Evolutionary conservation across 2,113 vertebrate genomes (phyloP).

Genomic region (Turdus rufiventris): DNA sequence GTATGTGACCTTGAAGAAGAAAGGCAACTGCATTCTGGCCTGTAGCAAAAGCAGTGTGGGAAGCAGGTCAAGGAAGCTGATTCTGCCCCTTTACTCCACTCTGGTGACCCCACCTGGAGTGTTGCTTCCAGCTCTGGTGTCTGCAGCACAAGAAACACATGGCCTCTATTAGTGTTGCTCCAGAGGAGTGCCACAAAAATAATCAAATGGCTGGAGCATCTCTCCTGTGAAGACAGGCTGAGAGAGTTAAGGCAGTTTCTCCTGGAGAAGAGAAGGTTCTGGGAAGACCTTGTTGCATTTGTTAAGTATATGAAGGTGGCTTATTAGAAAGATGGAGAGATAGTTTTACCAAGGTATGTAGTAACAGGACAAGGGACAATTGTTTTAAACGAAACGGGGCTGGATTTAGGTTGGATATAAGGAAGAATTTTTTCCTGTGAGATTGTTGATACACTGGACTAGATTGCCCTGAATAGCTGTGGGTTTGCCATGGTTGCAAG

Average conservation of each 20-base stretch:
- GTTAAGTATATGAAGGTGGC: not conserved
- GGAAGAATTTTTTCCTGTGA: not conserved
- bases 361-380: not conserved
- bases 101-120: not conserved
- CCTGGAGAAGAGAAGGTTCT: not conserved
- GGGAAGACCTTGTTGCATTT: not conserved
- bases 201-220: not conserved
- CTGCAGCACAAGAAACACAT: not conserved
- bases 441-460: not conserved
- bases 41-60: fast-evolving
- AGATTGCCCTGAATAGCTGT: not conserved
- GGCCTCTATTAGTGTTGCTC: fast-evolving
- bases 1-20: not conserved
- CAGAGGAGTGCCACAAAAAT: not conserved
- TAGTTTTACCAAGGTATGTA: not conserved
- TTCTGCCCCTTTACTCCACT: fast-evolving
- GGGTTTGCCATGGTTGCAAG: fast-evolving
- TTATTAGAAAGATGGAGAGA: not conserved
- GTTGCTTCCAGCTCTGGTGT: not conserved
- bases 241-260: not conserved
- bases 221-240: not conserved
- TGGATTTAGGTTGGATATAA: not conserved
- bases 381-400: not conserved
- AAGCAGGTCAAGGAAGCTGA: not conserved
- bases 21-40: not conserved